Base-by-base conservation (phyloP, 1,140 invertebrate genomes). In the Diploscapter pachys region DNA sequence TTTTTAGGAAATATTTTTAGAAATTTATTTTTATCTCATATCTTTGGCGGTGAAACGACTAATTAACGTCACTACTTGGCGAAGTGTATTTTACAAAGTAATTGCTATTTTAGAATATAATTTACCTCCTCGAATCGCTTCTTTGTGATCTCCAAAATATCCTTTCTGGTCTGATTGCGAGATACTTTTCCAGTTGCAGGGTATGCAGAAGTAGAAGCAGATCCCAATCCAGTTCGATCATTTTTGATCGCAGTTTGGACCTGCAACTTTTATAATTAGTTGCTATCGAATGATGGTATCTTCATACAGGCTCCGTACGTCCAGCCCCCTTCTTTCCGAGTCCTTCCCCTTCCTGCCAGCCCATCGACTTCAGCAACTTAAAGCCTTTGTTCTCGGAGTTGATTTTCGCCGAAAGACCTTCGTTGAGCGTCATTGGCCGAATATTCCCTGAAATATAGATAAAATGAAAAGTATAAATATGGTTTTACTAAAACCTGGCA, bases 311-410 rank as follows among this genome's bases (percentile, higher is more conserved):
- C 48, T 78, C 78, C 52, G 71, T 65, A 5, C 68, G 51, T 55
- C 95, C 95, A 88, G 96, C 94, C 85, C 94, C 93, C 48, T 89
- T 89, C 85, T 92, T 93, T 4, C 95, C 95, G 5, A 98, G 87
- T 0, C 96, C 96, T 89, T 93, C 91, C 2, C 95, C 95, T 85
- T 94, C 92, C 5, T 91, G 92, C 95, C 96, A 98, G 0, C 95
- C 96, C 96, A 98, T 98, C 88, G 95, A 96, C 87, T 97, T 93
- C 56, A 98, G 85, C 79, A 99, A 88, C 86, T 93, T 92, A 70
- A 78, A 78, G 13, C 77, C 77, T 50, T 79, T 78, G 62, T 78
- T 78, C 31, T 75, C 65, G 50, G 72, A 61, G 65, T 69, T 53
- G 49, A 74, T 50, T 53, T 57, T 31, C n/a, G 13, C 4, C 51